phyloP scores from a whole-genome alignment of 2,113 vertebrate genomes.

The Eleginops maclovinus region DNA sequence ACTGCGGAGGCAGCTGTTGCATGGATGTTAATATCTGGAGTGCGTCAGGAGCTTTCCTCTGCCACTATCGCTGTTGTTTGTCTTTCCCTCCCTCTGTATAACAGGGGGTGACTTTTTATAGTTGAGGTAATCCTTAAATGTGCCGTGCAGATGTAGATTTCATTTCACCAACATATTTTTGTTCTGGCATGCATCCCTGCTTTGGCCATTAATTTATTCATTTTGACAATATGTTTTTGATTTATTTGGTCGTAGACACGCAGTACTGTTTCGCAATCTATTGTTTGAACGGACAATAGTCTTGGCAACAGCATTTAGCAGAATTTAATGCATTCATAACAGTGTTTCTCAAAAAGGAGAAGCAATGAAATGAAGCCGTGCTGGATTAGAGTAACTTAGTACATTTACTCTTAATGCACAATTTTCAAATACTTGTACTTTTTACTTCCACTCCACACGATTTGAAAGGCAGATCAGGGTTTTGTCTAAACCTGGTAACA shows the following conservation, averaged over 20 bases:
- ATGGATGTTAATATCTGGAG: conserved; percentile 61
- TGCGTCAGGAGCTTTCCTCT: conserved; percentile 55
- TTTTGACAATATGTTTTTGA: conserved; percentile 2
- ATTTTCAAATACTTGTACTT: no score
- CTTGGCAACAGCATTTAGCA: background rate
- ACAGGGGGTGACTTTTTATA: conserved; percentile 66
- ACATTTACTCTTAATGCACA: no score
- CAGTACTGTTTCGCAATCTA: conserved; percentile 5
- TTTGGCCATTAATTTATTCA: conserved; percentile 4
- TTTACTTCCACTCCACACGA: no score
- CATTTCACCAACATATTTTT: conserved; percentile 28
- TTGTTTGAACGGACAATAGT: background rate
- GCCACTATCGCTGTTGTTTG: conserved; percentile 73
- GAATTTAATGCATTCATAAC: background rate
- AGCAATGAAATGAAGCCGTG: no score
- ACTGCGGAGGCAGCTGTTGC: conserved; percentile 59
- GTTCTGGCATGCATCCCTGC: conserved; percentile 17
- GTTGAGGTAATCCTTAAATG: conserved; percentile 72
- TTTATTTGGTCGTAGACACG: conserved; percentile 14
- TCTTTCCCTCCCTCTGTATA: conserved; percentile 57
- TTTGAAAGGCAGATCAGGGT: no score
- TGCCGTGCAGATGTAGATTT: conserved; percentile 74
- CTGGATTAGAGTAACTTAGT: no score
- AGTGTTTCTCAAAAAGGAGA: background rate
- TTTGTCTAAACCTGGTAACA: no score